Conservation (phyloP, 1,140 invertebrate species). For the Halictus rubicundus region DNA sequence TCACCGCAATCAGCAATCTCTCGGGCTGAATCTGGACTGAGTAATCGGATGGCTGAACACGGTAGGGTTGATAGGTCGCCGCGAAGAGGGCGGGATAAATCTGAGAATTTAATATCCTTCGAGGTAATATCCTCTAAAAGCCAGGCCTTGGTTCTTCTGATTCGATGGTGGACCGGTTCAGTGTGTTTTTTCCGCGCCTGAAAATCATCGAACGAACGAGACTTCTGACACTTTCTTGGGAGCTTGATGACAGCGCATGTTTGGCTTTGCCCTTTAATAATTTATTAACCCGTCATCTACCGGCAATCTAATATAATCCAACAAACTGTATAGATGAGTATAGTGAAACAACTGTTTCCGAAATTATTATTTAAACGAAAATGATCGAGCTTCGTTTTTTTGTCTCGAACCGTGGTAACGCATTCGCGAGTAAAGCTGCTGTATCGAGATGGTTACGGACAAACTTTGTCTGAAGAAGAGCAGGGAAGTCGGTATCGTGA, state of each 20-base stretch:
- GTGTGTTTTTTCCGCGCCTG: slow-evolving; percentile 46
- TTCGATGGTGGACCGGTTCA: neutral
- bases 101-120: slow-evolving; percentile 78
- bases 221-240: neutral
- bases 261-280: neutral
- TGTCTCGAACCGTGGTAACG: too few species aligned
- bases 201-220: slow-evolving; percentile 40
- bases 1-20: slow-evolving; percentile 41
- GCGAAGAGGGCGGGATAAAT: slow-evolving; percentile 70
- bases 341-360: too few species aligned
- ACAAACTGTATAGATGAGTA: too few species aligned
- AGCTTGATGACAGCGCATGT: too few species aligned
- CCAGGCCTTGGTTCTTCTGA: slow-evolving; percentile 30
- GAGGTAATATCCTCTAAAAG: slow-evolving; percentile 75
- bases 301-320: too few species aligned
- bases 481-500: too few species aligned
- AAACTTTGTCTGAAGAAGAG: too few species aligned
- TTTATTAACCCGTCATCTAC: too few species aligned
- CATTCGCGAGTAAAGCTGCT: too few species aligned
- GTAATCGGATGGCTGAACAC: slow-evolving; percentile 56
- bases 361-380: too few species aligned
- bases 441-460: too few species aligned
- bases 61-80: slow-evolving; percentile 53
- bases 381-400: too few species aligned
- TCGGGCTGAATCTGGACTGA: slow-evolving; percentile 40